A percentile compares a stretch with the other conserved stretches of the same genome.
phyloP scores from a whole-genome alignment of 2,113 vertebrate species.

The Brevimyrus niger region DNA sequence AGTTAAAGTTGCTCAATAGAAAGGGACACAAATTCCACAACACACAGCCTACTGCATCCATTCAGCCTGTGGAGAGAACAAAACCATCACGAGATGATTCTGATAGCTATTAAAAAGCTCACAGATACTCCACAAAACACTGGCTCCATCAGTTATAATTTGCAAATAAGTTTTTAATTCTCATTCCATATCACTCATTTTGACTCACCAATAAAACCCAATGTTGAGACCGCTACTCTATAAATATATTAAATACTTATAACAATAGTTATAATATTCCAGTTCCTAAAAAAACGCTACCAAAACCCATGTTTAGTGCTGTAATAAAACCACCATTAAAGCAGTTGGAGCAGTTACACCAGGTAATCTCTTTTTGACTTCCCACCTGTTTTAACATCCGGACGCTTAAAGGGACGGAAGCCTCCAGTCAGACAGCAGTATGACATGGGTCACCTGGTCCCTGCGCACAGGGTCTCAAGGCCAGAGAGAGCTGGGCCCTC shows the following conservation, averaged over 20 bases:
- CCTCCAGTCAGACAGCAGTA: not conserved
- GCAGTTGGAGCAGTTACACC: not conserved
- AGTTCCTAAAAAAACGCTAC: constrained; percentile 34
- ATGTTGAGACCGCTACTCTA: constrained; percentile 43
- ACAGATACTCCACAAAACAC: constrained; percentile 13
- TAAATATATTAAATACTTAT: constrained; percentile 49
- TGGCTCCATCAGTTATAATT: constrained; percentile 13
- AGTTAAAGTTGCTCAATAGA: constrained; percentile 1
- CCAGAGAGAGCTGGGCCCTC: not conserved
- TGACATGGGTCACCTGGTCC: not conserved
- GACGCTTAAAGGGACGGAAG: not conserved
- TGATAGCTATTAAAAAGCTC: constrained; percentile 30
- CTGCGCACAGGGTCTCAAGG: not conserved
- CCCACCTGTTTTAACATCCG: not conserved
- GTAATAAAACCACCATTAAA: constrained; percentile 10
- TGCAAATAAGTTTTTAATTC: constrained; percentile 19
- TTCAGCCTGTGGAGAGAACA: not conserved
- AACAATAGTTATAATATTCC: constrained; percentile 22
- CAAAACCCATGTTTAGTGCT: constrained; percentile 34
- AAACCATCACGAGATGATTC: constrained; percentile 28
- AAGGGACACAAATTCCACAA: not conserved
- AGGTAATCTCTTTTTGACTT: not conserved
- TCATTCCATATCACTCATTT: constrained; percentile 32
- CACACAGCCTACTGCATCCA: constrained; percentile 11
- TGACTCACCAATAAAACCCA: constrained; percentile 39